Evolutionary conservation across 37 sponge, comb jelly and placozoan species (phyloP).

Genomic region (Lycopodina hypogea): DNA sequence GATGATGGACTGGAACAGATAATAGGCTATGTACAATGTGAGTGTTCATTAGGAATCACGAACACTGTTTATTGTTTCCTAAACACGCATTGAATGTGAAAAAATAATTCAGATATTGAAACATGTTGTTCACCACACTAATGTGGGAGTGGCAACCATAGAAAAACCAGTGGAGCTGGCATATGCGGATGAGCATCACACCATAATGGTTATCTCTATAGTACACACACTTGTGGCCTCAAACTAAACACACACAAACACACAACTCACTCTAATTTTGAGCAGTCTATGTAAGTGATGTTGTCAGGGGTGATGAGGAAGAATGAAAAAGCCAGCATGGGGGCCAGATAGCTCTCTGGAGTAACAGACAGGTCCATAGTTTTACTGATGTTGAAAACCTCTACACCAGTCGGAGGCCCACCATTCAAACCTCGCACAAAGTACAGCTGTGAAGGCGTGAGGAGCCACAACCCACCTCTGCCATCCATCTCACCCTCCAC

Average conservation of each 20-base stretch:
- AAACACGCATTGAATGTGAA: too few relatives aligned
- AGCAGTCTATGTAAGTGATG: slow-evolving; percentile 63
- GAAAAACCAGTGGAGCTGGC: too few relatives aligned
- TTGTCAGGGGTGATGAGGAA: slow-evolving; percentile 42
- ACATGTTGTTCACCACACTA: too few relatives aligned
- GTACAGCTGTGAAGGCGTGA: slow-evolving; percentile 28
- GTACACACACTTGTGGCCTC: too few relatives aligned
- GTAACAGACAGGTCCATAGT: slow-evolving; percentile 15
- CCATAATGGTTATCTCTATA: too few relatives aligned
- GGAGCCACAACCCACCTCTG: slow-evolving; percentile 48
- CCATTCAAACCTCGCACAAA: slow-evolving; percentile 40
- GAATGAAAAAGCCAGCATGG: background rate
- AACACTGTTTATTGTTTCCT: too few relatives aligned
- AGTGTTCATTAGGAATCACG: too few relatives aligned
- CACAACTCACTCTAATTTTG: slow-evolving; percentile 7
- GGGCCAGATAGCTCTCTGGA: slow-evolving; percentile 21
- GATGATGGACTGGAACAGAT: too few relatives aligned
- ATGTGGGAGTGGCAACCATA: too few relatives aligned
- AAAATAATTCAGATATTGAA: too few relatives aligned
- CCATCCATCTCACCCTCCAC: slow-evolving; percentile 21
- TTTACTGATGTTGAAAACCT: slow-evolving; percentile 32
- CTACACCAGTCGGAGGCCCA: slow-evolving; percentile 3
- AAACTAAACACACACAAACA: background rate
- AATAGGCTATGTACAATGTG: too few relatives aligned
- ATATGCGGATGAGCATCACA: too few relatives aligned